Percentiles rank a stretch among this genome's conserved stretches.
phyloP scores from a whole-genome alignment of 2,888 invertebrate species.

The Bedellia somnulentella region DNA sequence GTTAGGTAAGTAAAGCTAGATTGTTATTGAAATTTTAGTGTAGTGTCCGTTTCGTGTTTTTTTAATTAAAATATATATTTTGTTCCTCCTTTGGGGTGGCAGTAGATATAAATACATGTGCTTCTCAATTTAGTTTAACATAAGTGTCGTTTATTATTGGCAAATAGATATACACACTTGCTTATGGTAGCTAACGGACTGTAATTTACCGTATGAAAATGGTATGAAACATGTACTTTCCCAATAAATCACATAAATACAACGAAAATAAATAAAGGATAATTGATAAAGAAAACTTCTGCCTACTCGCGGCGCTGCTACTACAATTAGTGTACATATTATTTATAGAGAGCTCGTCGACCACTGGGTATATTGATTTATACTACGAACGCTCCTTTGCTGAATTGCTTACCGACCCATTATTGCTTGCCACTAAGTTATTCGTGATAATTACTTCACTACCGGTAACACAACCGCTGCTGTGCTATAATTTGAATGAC shows the following conservation, averaged over 20 bases:
- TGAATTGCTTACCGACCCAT: slow-evolving; percentile 17
- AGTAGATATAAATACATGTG: too few species aligned
- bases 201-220: too few species aligned
- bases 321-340: slow-evolving; percentile 31
- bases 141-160: too few species aligned
- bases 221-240: too few species aligned
- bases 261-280: too few species aligned
- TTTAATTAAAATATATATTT: slow-evolving; percentile 11
- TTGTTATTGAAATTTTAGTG: background rate
- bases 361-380: slow-evolving; percentile 35
- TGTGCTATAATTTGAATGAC: too few species aligned
- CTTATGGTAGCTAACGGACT: too few species aligned
- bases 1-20: slow-evolving; percentile 68
- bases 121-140: too few species aligned
- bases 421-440: slow-evolving; percentile 28
- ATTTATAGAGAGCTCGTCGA: slow-evolving; percentile 23
- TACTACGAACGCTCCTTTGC: slow-evolving; percentile 22
- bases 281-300: slow-evolving; percentile 16
- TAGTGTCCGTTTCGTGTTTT: too few species aligned
- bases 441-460: slow-evolving; percentile 34
- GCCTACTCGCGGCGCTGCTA: slow-evolving; percentile 29
- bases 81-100: slow-evolving; percentile 14
- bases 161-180: too few species aligned
- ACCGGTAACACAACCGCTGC: too few species aligned
- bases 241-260: too few species aligned